Conservation (phyloP, 2,888 invertebrate genomes). For the Lagria hirta region DNA sequence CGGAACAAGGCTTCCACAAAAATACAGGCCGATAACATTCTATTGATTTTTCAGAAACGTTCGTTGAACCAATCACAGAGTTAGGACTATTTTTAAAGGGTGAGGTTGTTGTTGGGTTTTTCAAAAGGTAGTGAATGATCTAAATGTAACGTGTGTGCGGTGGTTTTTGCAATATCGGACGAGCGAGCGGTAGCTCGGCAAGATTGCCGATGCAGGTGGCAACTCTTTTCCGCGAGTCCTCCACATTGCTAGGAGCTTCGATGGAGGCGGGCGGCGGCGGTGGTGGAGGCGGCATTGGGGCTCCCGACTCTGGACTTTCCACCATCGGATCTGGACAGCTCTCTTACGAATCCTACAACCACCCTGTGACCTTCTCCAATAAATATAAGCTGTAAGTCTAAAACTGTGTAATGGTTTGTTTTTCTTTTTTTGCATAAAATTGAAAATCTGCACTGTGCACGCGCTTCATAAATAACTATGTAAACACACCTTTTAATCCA, state of each 20-base stretch:
- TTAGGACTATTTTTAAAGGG: constrained; percentile 59
- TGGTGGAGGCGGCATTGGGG: constrained; percentile 53
- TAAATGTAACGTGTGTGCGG: constrained; percentile 41
- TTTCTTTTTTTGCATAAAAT: too few species aligned
- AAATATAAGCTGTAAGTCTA: constrained; percentile 56
- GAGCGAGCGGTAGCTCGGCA: constrained; percentile 47
- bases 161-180: constrained; percentile 38
- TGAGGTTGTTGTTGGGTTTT: constrained; percentile 58
- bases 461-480: constrained; percentile 33
- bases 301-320: constrained; percentile 44
- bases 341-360: constrained; percentile 51
- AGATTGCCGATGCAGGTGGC: constrained; percentile 64
- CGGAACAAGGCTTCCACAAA: constrained; percentile 53
- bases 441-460: constrained; percentile 34
- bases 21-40: constrained; percentile 60
- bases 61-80: constrained; percentile 58
- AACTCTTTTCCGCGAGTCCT: constrained; percentile 67
- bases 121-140: constrained; percentile 47
- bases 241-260: constrained; percentile 66
- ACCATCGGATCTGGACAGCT: constrained; percentile 45
- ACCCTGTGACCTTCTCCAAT: constrained; percentile 52
- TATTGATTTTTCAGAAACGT: constrained; percentile 68
- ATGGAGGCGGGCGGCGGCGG: constrained; percentile 59
- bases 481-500: too few species aligned
- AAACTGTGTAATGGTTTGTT: too few species aligned